Base-by-base conservation (phyloP, 1,140 invertebrate species). In the Xylocopa sonorina region DNA sequence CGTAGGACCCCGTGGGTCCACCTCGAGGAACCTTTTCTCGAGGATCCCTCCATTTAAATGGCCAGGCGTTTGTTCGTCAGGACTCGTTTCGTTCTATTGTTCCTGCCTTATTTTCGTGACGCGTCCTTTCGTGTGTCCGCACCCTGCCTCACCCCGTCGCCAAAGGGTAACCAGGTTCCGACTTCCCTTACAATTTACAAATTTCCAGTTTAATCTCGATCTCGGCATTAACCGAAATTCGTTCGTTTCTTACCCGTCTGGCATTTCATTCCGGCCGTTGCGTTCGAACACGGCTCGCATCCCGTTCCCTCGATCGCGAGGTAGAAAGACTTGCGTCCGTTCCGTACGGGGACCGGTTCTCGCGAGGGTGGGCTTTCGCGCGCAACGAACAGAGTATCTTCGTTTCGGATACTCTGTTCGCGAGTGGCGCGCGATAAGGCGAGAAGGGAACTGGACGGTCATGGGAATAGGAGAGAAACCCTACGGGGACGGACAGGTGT, bases 401-500 rank as follows among this genome's bases (percentile, higher is more conserved):
- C 9, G 53, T 55, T 14, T 6, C 43, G 43, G 7, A 12, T 12
- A 46, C 43, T 38, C n/a, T n/a, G n/a, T n/a, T n/a, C n/a, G 38
- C 38, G 38, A 38, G 38, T 38, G 14, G 14, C 12, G 43, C 10
- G 7, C 43, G 43, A 46, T 10, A 46, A 3, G 7, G 7, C 43
- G 43, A 46, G 50, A 21, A n/a, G 29, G n/a, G 14, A 21, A 2
- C n/a, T 12, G 16, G 74, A 68, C 67, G n/a, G n/a, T n/a, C 76
- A 88, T 86, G 87, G 87, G 88, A 89, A 90, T 80, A 60, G 43
- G 82, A n/a, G 55, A 57, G 55, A 57, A 48, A 63, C n/a, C n/a
- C n/a, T n/a, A n/a, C n/a, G n/a, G n/a, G 18, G 64, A 83, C 32
- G 89, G 89, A 90, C 89, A 90, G 89, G 89, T 90, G 89, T 89